phyloP scores from a whole-genome alignment of 1,140 invertebrate genomes.

The Drosophila ogumai region DNA sequence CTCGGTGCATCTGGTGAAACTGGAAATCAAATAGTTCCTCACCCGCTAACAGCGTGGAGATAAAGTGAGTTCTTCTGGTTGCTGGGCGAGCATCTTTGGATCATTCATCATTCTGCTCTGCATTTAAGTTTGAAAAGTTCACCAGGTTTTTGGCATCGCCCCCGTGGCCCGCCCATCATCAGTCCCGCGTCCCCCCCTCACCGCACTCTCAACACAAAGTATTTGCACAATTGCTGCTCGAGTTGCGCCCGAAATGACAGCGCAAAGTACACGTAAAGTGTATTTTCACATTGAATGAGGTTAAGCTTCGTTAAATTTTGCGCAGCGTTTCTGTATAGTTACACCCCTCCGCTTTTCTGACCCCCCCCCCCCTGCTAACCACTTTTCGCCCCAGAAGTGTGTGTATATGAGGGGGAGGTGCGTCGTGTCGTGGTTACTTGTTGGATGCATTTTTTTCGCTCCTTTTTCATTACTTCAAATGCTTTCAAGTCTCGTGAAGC shows the following conservation, averaged over 20 bases:
- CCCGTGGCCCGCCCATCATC: not conserved
- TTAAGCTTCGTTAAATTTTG: slow-evolving; percentile 83
- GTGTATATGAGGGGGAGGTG: slow-evolving; percentile 6
- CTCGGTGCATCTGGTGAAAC: not conserved
- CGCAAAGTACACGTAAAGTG: slow-evolving; percentile 81
- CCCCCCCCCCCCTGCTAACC: not conserved
- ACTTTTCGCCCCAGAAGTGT: not conserved
- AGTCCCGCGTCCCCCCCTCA: not conserved
- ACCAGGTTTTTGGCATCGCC: slow-evolving; percentile 29
- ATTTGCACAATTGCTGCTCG: slow-evolving; percentile 83
- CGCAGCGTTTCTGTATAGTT: slow-evolving; percentile 48
- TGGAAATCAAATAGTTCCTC: slow-evolving; percentile 62
- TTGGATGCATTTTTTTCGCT: slow-evolving; percentile 56
- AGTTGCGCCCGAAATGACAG: slow-evolving; percentile 79
- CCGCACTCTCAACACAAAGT: slow-evolving; percentile 59
- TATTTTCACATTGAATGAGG: slow-evolving; percentile 82
- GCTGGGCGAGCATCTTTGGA: slow-evolving; percentile 38
- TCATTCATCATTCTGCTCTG: slow-evolving; percentile 76
- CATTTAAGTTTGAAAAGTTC: slow-evolving; percentile 70
- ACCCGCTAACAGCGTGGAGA: slow-evolving; percentile 12
- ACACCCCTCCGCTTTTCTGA: slow-evolving; percentile 13
- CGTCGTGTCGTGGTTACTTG: slow-evolving; percentile 39
- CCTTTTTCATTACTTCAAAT: slow-evolving; percentile 76
- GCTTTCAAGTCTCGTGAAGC: slow-evolving; percentile 76
- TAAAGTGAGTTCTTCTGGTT: slow-evolving; percentile 36